These are phyloP conservation scores for Diplodus sargus DNA, from an alignment of 2,797 vertebrate species.

Conservation along the genomic window DNA sequence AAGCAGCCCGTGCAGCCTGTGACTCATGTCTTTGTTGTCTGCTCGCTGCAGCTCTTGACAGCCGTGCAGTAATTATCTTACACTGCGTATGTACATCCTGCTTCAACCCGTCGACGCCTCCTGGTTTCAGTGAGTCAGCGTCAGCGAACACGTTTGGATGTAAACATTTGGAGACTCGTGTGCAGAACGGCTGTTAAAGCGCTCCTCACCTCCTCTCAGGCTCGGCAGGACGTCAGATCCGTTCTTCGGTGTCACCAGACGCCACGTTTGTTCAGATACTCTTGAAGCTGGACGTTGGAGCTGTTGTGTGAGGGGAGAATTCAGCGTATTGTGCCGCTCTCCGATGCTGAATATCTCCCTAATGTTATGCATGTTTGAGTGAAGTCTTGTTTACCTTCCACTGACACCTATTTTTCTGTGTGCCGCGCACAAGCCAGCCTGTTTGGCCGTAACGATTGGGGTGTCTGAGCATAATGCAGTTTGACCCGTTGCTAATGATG, in stretches of 20 bases:
- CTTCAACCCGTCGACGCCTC: conserved; percentile 27
- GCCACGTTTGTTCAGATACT: conserved; percentile 8
- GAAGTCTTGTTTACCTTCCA: conserved; percentile 62
- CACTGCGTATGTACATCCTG: conserved; percentile 21
- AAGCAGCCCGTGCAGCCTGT: background rate
- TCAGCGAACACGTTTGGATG: conserved; percentile 34
- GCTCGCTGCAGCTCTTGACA: conserved; percentile 37
- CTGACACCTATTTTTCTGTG: conserved; percentile 43
- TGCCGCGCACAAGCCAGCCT: conserved; percentile 26
- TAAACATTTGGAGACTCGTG: conserved; percentile 27
- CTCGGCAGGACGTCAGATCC: conserved; percentile 40
- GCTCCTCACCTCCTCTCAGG: conserved; percentile 12
- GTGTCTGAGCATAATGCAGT: conserved; percentile 77
- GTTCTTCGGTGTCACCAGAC: conserved; percentile 17
- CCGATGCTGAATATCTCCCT: background rate
- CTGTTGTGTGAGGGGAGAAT: conserved; percentile 16
- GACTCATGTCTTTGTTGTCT: conserved; percentile 7
- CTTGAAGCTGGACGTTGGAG: conserved; percentile 10
- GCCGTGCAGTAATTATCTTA: conserved; percentile 46
- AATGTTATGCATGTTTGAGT: conserved; percentile 43
- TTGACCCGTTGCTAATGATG: conserved; percentile 83
- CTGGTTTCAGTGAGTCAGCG: conserved; percentile 19
- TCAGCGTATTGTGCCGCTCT: background rate
- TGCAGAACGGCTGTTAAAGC: background rate
- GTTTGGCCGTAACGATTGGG: conserved; percentile 57